Base-by-base conservation (phyloP, 2,797 vertebrate species). In the Hoplostethus atlanticus region DNA sequence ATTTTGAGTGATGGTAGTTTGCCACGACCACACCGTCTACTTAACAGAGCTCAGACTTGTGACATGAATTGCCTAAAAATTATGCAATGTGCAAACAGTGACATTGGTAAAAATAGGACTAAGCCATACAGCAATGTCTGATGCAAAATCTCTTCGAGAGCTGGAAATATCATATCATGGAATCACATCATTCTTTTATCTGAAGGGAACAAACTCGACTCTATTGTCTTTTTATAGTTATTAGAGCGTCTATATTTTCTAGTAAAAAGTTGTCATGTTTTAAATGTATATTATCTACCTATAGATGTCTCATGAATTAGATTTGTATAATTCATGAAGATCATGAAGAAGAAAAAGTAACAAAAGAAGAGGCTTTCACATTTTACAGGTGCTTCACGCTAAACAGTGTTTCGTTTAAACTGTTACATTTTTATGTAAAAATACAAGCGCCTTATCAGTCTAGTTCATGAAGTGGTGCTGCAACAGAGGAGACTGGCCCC, bases 291-390 rank as follows among this genome's bases (percentile, higher is more conserved):
- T 16, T 67, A 40, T 64, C 28, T 66, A 16, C 11, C 6, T 77
- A 16, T 30, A 12, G 15, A 71, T 50, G 25, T 2, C 2, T 34
- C 4, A 53, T 63, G 13, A 21, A 21, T 21, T 21, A 21, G 21
- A 21, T 21, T 21, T 21, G 21, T 21, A 21, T 21, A 21, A 21
- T 21, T 21, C 21, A 21, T 65, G 34, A 73, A 62, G 36, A 15
- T 36, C 38, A 16, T 60, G 4, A 5, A 67, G 17, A 2, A 34
- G 21, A 21, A 51, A 62, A 40, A 31, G 46, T 30, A 21, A 68
- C 21, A 13, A 75, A 47, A 30, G 50, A 38, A 71, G 34, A 36
- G 53, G 25, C 11, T 59, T 72, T 68, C 56, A 46, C 50, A 51
- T 51, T 25, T 53, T 64, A n/a, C 38, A 38, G 21, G 11, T 11